Conservation (phyloP, 2,888 invertebrate species). For the Tigriopus californicus region DNA sequence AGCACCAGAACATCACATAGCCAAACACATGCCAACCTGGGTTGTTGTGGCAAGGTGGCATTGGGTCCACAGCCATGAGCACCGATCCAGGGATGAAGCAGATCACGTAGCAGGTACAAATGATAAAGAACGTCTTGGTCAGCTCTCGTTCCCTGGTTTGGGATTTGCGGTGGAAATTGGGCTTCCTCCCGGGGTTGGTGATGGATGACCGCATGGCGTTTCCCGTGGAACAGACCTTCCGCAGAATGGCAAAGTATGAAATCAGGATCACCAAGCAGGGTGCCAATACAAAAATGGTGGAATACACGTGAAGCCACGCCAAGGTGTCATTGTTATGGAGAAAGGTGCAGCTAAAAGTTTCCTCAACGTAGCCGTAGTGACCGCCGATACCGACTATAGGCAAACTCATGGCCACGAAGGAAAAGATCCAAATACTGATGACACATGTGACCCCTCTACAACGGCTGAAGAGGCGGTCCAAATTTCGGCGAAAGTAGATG, state of each 20-base stretch:
- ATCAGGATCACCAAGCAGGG: neutral
- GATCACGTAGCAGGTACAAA: neutral
- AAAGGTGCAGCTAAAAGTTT: neutral
- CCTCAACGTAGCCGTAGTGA: neutral
- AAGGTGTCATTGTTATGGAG: neutral
- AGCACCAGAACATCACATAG: slow-evolving; percentile 7
- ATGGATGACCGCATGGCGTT: neutral
- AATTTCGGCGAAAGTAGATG: neutral
- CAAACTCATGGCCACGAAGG: neutral
- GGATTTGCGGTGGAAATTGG: too few relatives aligned
- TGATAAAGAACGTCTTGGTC: neutral
- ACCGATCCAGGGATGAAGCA: slow-evolving; percentile 5
- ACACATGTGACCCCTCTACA: too few relatives aligned
- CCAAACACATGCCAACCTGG: slow-evolving; percentile 5
- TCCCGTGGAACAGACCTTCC: neutral
- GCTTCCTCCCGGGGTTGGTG: too few relatives aligned
- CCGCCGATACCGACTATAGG: slow-evolving; percentile 1
- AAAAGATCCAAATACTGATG: neutral
- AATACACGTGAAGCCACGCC: neutral
- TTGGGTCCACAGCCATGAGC: slow-evolving; percentile 2
- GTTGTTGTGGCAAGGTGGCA: neutral
- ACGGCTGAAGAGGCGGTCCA: neutral
- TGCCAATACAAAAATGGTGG: neutral
- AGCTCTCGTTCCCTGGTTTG: neutral
- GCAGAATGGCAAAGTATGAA: neutral